These are phyloP conservation scores for Lates calcarifer DNA, from an alignment of 2,113 vertebrate genomes.

Conservation along the genomic window DNA sequence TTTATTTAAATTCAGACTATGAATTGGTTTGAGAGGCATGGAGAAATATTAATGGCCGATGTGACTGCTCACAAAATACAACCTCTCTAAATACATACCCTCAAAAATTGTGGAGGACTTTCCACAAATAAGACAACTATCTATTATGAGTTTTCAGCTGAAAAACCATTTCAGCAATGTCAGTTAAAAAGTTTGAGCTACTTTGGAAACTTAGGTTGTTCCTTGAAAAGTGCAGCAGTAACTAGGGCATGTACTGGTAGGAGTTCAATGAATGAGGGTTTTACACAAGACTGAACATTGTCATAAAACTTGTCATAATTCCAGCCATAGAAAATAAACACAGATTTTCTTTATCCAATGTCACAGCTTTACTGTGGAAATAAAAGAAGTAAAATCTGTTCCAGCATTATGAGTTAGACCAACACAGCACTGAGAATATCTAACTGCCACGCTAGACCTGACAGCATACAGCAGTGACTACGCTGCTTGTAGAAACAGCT, in stretches of 20 bases:
- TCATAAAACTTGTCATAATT: slow-evolving; percentile 4
- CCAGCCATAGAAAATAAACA: slow-evolving; percentile 29
- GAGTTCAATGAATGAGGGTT: slow-evolving; percentile 25
- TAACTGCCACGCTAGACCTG: slow-evolving; percentile 53
- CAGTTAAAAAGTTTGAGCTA: slow-evolving; percentile 27
- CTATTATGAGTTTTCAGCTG: neutral
- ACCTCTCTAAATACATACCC: too few relatives aligned
- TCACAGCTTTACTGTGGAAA: slow-evolving; percentile 12
- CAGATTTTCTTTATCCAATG: neutral
- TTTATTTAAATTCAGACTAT: neutral
- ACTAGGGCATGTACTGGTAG: slow-evolving; percentile 12
- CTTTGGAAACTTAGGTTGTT: neutral
- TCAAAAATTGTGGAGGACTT: neutral
- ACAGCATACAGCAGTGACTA: slow-evolving; percentile 45
- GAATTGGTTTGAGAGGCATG: neutral
- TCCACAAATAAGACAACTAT: neutral
- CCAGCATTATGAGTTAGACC: slow-evolving; percentile 47
- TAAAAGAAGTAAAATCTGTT: slow-evolving; percentile 2
- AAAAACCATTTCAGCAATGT: neutral
- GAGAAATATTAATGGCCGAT: neutral
- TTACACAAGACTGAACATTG: slow-evolving; percentile 26
- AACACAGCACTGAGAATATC: slow-evolving; percentile 37
- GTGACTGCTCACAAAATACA: neutral
- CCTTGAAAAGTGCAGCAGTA: slow-evolving; percentile 25
- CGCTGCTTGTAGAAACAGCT: slow-evolving; percentile 53